Base-by-base conservation (phyloP, 2,888 invertebrate species). In the Melipona bicolor region DNA sequence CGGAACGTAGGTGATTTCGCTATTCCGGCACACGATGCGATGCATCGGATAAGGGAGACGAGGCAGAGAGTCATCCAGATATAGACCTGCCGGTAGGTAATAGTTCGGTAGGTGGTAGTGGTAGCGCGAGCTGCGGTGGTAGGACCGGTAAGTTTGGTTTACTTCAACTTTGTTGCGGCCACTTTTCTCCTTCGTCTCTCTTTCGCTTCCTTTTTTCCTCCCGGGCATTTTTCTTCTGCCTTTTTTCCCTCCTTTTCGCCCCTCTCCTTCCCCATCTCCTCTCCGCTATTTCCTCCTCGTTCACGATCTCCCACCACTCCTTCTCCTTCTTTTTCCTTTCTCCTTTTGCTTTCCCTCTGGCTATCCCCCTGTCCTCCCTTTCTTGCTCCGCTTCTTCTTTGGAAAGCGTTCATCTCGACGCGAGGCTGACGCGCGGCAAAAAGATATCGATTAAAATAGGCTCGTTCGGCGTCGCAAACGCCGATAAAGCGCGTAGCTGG, bases 81-180 rank as follows among this genome's bases (percentile, higher is more conserved):
- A 88, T 88, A 88, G 89, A 89, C 77, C 82, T 79, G 89, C 75
- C 76, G 43, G 82, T 83, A 83, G 90, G 87, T 85, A 88, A 89
- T 89, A 89, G 88, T 88, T 89, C 69, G 89, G 83, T 85, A 81
- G 83, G 76, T 86, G 77, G 87, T 88, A 86, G 88, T 81, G 86
- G 84, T 79, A 86, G 86, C 79, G 79, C 74, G 85, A 27, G 32
- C 32, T 32, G 32, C 32, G 32, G 91, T 83, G 69, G 90, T 83
- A 90, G 91, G 91, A 91, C 91, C 91, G 91, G 91, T 91, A 91
- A 85, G 91, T 91, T 91, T 87, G 87, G 91, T 91, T 90, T 86
- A 87, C 90, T 89, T 88, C 89, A 81, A 86, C 89, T 88, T 89
- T 65, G 86, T 86, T 89, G 88, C 88, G 83, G 83, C 83, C 84